phyloP scores from a whole-genome alignment of 2,113 vertebrate genomes.

The Pycnonotus jocosus region DNA sequence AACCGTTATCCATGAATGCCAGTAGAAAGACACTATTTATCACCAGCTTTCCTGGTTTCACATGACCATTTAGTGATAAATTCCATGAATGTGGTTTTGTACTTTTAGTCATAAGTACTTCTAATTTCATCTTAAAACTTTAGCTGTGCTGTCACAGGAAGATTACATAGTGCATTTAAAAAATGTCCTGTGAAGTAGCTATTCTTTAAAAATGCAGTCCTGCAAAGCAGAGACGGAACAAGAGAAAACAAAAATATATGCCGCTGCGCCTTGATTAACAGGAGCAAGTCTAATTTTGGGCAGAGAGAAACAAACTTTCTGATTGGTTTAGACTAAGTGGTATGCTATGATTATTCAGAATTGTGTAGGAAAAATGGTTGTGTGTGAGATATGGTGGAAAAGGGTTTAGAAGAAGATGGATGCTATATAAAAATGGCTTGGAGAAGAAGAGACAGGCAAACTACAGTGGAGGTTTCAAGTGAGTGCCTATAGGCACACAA shows the following conservation, averaged over 20 bases:
- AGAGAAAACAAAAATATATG: neutral
- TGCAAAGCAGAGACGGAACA: neutral
- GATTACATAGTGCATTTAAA: neutral
- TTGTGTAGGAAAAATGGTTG: neutral
- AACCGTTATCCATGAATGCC: neutral
- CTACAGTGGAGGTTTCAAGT: neutral
- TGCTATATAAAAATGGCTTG: neutral
- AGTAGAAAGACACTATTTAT: neutral
- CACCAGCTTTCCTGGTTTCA: neutral
- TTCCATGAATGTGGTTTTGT: neutral
- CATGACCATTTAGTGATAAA: neutral
- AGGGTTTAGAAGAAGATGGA: neutral
- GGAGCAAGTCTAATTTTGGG: slow-evolving; percentile 4
- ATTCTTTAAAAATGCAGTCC: neutral
- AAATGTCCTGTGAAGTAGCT: neutral
- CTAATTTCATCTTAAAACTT: neutral
- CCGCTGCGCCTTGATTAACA: neutral
- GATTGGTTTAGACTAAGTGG: neutral
- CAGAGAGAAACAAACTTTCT: slow-evolving; percentile 17
- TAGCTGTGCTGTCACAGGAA: neutral
- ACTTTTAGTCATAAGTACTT: neutral
- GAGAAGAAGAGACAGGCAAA: neutral
- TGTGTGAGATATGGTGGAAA: rapidly evolving
- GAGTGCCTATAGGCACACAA: neutral
- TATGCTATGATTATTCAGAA: slow-evolving; percentile 33